Base-by-base conservation (phyloP, 2,113 vertebrate genomes). In the Isurus oxyrinchus region DNA sequence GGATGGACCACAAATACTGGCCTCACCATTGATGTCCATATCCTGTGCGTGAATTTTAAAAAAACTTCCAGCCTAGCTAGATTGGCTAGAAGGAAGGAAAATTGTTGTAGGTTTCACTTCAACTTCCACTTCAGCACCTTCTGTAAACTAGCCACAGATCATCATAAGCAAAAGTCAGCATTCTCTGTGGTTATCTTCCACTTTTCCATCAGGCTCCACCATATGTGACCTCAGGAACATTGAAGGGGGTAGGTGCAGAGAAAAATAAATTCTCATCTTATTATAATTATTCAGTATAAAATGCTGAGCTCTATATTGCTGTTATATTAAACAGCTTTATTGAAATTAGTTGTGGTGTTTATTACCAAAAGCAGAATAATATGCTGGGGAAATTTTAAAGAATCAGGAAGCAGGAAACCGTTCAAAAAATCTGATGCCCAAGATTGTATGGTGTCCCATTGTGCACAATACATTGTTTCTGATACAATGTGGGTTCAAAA, bases 101-200 rank as follows among this genome's bases (percentile, higher is more conserved):
- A 63, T 40, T 94, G 4, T 8, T 94, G 90, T 63, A 8, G 90
- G 90, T 94, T 94, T 94, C 90, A 63, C 90, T 94, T 94, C 59
- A 63, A 44, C 59, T 94, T 94, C 31, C 57, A 63, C 90, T 94
- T 94, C 88, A 61, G 90, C 90, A 63, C 59, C 19, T 19, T 40
- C 59, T 40, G 35, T 66, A 23, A 94, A 94, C 59, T 63, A 63
- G 7, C 59, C 59, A 63, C 59, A 63, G 90, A 94, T 94, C 90
- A 94, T 63, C 35, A 66, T 19, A 40, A 57, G 57, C 55, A 94
- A 66, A 63, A 66, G 13, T 91, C 88, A 59, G 31, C 55, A 57
- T 35, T 35, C 10, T 90, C 31, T 59, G 57, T 94, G 16, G 19
- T 94, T 63, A 21, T 94, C 35, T 91, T 13, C 55, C 13, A 91